phyloP scores from a whole-genome alignment of 2,797 vertebrate species.

The Sebastes hopkinsi region DNA sequence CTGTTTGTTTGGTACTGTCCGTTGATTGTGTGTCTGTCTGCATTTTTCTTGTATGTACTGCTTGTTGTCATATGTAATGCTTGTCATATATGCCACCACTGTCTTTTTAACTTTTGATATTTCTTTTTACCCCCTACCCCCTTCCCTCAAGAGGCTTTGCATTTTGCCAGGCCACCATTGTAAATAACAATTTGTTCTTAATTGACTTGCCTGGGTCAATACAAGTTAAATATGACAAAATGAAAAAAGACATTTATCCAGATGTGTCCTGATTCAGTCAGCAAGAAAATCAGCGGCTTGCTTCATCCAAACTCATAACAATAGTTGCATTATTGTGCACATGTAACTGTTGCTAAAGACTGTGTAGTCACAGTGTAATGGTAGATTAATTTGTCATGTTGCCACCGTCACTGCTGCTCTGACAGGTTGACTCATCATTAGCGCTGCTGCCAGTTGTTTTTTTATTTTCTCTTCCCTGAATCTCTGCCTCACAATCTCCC shows the following conservation, averaged over 20 bases:
- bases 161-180: no score
- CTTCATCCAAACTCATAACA: not conserved
- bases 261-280: not conserved
- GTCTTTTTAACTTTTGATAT: no score
- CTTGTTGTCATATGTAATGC: no score
- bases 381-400: slow-evolving; percentile 21
- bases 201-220: no score
- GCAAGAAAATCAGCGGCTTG: not conserved
- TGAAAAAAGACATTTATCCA: not conserved
- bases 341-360: not conserved
- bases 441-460: slow-evolving; percentile 30
- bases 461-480: slow-evolving; percentile 38
- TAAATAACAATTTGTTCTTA: no score
- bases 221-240: no score
- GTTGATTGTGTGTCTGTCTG: no score
- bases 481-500: slow-evolving; percentile 10
- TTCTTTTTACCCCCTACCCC: no score
- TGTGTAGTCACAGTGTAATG: not conserved
- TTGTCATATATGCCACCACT: no score
- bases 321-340: not conserved
- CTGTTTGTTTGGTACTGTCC: no score
- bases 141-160: no score
- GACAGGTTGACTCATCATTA: slow-evolving; percentile 40
- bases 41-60: no score
- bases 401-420: slow-evolving; percentile 28